Percentiles rank a stretch among this genome's conserved stretches.
Conservation (phyloP, 2,113 vertebrate genomes). For the Petromus typicus region DNA sequence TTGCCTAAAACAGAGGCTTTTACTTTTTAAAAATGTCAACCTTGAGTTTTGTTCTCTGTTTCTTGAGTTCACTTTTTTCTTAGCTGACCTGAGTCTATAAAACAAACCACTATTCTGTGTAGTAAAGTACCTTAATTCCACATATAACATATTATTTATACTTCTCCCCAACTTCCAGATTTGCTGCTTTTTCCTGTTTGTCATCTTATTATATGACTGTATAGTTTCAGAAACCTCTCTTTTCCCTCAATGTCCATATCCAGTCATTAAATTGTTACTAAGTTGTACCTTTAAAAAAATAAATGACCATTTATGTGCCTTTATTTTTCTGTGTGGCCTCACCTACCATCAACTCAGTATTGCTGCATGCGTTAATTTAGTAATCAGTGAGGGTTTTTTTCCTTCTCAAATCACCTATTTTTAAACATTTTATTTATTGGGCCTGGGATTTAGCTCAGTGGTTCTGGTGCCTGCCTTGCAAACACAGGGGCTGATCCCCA, state of each 20-base stretch:
- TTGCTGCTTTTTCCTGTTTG: not conserved
- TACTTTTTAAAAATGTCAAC: not conserved
- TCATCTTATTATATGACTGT: not conserved
- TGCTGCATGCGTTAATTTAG: not conserved
- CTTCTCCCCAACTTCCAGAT: not conserved
- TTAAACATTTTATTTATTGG: too few relatives aligned
- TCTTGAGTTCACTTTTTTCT: not conserved
- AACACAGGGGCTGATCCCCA: too few relatives aligned
- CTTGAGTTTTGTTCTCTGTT: conserved; percentile 7
- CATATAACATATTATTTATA: not conserved
- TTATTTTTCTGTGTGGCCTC: not conserved
- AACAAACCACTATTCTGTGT: not conserved
- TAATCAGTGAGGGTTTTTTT: not conserved
- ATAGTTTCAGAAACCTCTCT: not conserved
- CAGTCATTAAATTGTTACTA: conserved; percentile 17
- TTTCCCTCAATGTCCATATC: not conserved
- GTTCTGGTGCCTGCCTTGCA: too few relatives aligned
- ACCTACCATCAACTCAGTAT: not conserved
- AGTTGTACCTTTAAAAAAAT: not conserved
- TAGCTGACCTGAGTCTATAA: not conserved
- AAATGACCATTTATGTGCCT: conserved; percentile 7
- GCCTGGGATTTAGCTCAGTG: too few relatives aligned
- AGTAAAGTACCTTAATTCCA: not conserved
- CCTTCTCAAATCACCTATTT: not conserved
- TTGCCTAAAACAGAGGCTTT: not conserved